These are phyloP conservation scores for Amblyjoppa proteus DNA, from an alignment of 2,888 invertebrate species.

Conservation along the genomic window DNA sequence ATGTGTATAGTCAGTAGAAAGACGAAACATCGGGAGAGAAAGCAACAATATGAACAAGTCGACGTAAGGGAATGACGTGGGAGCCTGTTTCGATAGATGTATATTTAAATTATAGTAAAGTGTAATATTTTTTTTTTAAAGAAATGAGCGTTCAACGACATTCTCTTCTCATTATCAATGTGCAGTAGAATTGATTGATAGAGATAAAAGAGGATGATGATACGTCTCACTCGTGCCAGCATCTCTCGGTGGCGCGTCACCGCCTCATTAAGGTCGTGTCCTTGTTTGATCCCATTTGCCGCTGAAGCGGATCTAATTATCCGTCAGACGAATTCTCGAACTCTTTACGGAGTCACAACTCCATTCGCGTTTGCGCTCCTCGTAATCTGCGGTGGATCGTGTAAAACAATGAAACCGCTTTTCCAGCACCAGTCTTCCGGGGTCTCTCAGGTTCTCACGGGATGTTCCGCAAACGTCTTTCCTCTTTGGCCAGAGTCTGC, in stretches of 20 bases:
- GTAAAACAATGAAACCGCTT: slow-evolving; percentile 65
- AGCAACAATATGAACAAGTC: slow-evolving; percentile 44
- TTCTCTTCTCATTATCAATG: not conserved
- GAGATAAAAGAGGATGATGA: slow-evolving; percentile 39
- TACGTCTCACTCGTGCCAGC: slow-evolving; percentile 23
- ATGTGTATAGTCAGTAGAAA: slow-evolving; percentile 70
- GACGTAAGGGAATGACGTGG: slow-evolving; percentile 52
- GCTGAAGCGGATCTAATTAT: slow-evolving; percentile 80
- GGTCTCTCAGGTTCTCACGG: slow-evolving; percentile 62
- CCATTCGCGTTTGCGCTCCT: slow-evolving; percentile 34
- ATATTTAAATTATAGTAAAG: slow-evolving; percentile 36
- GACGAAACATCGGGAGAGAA: slow-evolving; percentile 46
- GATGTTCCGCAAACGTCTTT: slow-evolving; percentile 40
- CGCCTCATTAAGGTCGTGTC: slow-evolving; percentile 81
- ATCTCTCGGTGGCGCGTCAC: slow-evolving; percentile 48
- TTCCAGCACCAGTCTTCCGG: slow-evolving; percentile 76
- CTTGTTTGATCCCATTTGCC: slow-evolving; percentile 79
- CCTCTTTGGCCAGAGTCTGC: slow-evolving; percentile 20
- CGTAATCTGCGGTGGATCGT: slow-evolving; percentile 63
- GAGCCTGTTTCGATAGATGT: slow-evolving; percentile 26
- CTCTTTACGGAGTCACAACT: slow-evolving; percentile 73
- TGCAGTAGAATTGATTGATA: not conserved
- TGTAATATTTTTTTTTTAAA: slow-evolving; percentile 24
- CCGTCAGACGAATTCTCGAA: slow-evolving; percentile 69
- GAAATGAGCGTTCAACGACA: not conserved